Evolutionary conservation across 2,113 vertebrate species (phyloP).

Genomic region (Alexandromys fortis): DNA sequence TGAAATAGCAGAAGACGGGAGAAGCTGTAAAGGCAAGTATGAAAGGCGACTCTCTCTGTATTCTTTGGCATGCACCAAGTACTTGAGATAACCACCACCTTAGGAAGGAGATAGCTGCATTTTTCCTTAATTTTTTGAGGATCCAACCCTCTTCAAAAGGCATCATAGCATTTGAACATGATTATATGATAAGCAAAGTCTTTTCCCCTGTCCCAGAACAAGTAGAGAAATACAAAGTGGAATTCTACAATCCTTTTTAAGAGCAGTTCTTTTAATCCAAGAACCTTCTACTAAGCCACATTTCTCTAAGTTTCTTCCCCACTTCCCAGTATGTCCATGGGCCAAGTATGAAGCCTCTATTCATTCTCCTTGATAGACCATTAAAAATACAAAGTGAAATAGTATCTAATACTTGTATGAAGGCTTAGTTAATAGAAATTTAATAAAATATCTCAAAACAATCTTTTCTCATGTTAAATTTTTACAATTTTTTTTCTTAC

Average conservation of each 20-base stretch:
- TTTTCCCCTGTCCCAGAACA: neutral
- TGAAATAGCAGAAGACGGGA: constrained; percentile 90
- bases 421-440: neutral
- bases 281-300: accelerated
- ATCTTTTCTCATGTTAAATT: neutral
- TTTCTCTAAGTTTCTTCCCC: neutral
- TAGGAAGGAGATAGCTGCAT: neutral
- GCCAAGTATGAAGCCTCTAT: accelerated
- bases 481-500: neutral
- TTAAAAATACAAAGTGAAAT: accelerated
- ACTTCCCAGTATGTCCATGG: neutral
- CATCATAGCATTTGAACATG: no score
- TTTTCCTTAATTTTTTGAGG: neutral
- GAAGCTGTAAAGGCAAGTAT: constrained; percentile 92
- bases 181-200: neutral
- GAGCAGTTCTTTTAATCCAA: neutral
- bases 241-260: neutral
- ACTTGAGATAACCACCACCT: neutral
- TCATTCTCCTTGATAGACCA: neutral
- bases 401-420: neutral
- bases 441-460: neutral
- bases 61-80: neutral
- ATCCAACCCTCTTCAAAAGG: neutral
- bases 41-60: neutral
- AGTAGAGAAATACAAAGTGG: neutral